Evolutionary conservation across 2,888 invertebrate genomes (phyloP).

Genomic region (Dasysyrphus tricinctus): DNA sequence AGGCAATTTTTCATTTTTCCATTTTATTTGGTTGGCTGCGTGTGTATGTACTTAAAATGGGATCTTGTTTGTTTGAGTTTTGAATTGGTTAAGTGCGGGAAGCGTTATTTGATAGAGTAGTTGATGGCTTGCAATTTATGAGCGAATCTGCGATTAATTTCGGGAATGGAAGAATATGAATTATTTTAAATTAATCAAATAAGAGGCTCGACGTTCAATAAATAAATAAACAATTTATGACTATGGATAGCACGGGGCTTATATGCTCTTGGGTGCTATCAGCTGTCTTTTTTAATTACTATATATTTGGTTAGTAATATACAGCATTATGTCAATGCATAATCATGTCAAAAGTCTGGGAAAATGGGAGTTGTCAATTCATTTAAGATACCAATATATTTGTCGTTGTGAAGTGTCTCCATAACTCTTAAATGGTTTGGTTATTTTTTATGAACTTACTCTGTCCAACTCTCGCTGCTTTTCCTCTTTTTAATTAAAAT

Average conservation of each 20-base stretch:
- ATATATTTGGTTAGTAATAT: too few relatives aligned
- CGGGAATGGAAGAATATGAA: neutral
- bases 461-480: too few relatives aligned
- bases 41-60: neutral
- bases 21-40: neutral
- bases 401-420: too few relatives aligned
- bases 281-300: too few relatives aligned
- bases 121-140: conserved; percentile 28
- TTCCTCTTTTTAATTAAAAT: too few relatives aligned
- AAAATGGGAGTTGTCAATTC: too few relatives aligned
- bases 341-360: too few relatives aligned
- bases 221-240: neutral
- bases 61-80: conserved; percentile 36
- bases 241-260: neutral
- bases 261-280: neutral
- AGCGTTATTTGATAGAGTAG: conserved; percentile 28
- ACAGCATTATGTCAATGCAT: too few relatives aligned
- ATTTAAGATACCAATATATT: too few relatives aligned
- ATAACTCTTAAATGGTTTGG: too few relatives aligned
- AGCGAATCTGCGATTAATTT: conserved; percentile 21
- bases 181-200: conserved; percentile 27
- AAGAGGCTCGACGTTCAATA: neutral
- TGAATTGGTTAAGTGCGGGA: conserved; percentile 39
- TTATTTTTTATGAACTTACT: too few relatives aligned
- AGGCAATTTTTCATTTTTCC: conserved; percentile 30